phyloP scores from a whole-genome alignment of 2,797 vertebrate species.

The Spinus pinus region DNA sequence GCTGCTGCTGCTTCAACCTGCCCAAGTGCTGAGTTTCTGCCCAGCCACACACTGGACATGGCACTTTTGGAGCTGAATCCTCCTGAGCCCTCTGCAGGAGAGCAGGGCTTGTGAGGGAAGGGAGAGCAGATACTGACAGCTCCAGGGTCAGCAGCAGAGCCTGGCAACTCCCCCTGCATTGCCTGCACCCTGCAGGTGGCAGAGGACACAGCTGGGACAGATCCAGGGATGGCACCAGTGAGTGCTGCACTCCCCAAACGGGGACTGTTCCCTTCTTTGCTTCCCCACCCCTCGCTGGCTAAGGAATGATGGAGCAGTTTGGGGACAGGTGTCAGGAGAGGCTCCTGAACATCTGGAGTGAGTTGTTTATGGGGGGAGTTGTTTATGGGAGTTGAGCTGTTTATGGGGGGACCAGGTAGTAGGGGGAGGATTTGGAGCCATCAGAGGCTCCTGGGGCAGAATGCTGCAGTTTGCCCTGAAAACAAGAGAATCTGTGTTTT shows the following conservation, averaged over 20 bases:
- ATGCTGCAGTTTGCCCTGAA: not conserved
- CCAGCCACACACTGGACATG: accelerated
- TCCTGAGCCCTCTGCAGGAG: not conserved
- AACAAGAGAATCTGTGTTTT: not conserved
- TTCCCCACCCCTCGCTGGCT: not conserved
- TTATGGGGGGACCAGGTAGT: not conserved
- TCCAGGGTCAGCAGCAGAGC: not conserved
- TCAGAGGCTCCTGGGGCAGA: not conserved
- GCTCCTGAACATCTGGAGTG: not conserved
- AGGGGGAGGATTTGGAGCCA: not conserved
- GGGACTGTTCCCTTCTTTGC: not conserved
- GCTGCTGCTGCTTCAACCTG: not conserved
- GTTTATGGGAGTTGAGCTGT: not conserved
- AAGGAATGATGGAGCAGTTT: not conserved
- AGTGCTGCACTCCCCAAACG: accelerated
- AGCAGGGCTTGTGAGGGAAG: not conserved
- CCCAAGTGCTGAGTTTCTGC: not conserved
- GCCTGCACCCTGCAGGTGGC: not conserved
- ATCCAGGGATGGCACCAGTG: accelerated
- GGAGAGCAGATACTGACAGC: not conserved
- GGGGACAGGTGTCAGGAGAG: not conserved
- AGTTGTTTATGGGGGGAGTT: not conserved
- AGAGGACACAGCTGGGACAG: not conserved
- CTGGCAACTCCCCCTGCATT: not conserved
- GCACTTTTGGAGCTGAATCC: not conserved